A percentile compares a stretch with the other conserved stretches of the same genome.
These are phyloP conservation scores for Campoplex nolae DNA, from an alignment of 2,888 invertebrate genomes.

Conservation along the genomic window DNA sequence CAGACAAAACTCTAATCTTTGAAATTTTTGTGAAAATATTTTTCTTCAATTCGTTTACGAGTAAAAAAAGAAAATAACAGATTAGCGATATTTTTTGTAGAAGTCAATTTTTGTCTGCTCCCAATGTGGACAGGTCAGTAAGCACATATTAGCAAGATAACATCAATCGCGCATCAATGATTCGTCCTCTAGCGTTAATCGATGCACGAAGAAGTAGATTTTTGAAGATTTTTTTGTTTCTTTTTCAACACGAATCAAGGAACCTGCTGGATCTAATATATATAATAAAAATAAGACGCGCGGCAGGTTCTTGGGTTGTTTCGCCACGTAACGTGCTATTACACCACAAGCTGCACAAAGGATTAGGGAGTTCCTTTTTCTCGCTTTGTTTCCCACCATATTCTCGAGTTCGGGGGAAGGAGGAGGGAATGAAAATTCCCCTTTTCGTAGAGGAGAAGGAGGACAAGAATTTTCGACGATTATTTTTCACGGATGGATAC, in stretches of 20 bases:
- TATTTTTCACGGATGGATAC: slow-evolving; percentile 58
- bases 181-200: neutral
- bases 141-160: neutral
- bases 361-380: slow-evolving; percentile 22
- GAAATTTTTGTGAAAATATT: neutral
- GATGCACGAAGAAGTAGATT: neutral
- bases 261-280: neutral
- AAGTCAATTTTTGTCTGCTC: too few relatives aligned
- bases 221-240: neutral
- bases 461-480: slow-evolving; percentile 57
- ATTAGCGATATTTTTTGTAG: neutral
- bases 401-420: neutral
- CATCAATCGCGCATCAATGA: neutral
- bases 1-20: neutral
- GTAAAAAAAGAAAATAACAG: neutral
- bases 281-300: neutral
- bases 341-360: slow-evolving; percentile 30
- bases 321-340: slow-evolving; percentile 23
- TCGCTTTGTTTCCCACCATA: slow-evolving; percentile 58
- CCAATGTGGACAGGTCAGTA: neutral
- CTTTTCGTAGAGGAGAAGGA: slow-evolving; percentile 17
- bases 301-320: slow-evolving; percentile 46
- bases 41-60: neutral
- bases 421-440: slow-evolving; percentile 17
- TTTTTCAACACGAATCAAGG: neutral